phyloP scores from a whole-genome alignment of 2,113 vertebrate genomes.

The Rhombomys opimus region DNA sequence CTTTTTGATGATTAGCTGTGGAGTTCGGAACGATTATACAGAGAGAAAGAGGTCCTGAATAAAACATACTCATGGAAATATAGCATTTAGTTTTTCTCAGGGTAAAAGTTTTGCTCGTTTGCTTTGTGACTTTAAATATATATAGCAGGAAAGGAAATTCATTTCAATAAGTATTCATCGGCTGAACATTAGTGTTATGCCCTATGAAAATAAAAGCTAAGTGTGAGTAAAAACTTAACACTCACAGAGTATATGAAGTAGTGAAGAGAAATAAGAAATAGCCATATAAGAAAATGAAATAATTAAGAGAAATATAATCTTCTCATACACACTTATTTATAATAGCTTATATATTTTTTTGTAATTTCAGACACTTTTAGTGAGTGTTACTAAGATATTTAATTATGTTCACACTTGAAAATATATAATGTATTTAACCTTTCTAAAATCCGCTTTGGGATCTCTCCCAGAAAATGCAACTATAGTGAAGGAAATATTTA shows the following conservation, averaged over 20 bases:
- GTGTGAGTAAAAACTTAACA: neutral
- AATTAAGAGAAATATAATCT: constrained; percentile 1
- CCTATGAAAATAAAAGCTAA: neutral
- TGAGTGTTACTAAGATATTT: neutral
- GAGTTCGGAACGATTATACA: neutral
- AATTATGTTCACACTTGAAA: neutral
- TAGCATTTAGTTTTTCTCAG: constrained; percentile 9
- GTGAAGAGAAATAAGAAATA: neutral
- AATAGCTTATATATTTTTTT: neutral
- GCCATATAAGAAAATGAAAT: neutral
- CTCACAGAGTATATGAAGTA: neutral
- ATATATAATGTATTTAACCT: neutral
- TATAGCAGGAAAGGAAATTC: neutral
- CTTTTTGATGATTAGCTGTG: neutral
- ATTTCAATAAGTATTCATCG: neutral
- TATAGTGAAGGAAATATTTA: neutral
- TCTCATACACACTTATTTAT: neutral
- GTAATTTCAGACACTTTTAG: neutral
- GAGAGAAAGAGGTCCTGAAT: neutral
- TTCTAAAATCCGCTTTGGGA: neutral
- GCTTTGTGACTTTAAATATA: neutral
- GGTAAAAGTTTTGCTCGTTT: neutral
- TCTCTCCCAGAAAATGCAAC: neutral
- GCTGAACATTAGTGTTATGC: neutral
- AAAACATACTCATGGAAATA: neutral